These are phyloP conservation scores for Scolopax rusticola DNA, from an alignment of 2,797 vertebrate genomes.

Conservation along the genomic window DNA sequence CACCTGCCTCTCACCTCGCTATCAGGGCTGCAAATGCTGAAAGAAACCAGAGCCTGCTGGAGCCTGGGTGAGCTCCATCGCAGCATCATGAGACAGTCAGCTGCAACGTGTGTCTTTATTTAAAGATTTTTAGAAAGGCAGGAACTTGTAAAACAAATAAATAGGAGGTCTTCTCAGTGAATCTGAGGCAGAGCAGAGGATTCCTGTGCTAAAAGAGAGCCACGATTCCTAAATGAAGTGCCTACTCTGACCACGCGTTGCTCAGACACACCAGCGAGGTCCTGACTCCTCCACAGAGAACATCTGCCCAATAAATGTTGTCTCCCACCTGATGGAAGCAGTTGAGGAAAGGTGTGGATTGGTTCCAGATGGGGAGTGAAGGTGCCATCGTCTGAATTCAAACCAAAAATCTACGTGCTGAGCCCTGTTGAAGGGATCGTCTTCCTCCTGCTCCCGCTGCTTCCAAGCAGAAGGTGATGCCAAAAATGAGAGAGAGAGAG, in stretches of 20 bases:
- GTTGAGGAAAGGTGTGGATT: slow-evolving; percentile 12
- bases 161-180: not conserved
- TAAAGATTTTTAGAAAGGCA: not conserved
- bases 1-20: not conserved
- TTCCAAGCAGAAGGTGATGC: not conserved
- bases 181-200: not conserved
- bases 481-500: not conserved
- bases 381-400: not conserved
- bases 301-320: slow-evolving; percentile 1
- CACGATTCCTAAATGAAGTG: fast-evolving
- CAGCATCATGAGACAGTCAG: fast-evolving
- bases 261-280: not conserved
- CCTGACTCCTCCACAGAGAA: not conserved
- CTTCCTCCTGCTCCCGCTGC: not conserved
- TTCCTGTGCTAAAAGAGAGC: not conserved
- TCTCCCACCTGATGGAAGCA: slow-evolving; percentile 20
- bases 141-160: not conserved
- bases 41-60: not conserved
- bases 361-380: slow-evolving; percentile 3
- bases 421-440: not conserved
- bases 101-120: not conserved
- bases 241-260: fast-evolving
- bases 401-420: not conserved
- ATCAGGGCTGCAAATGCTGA: not conserved
- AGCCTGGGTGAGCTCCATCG: not conserved